A percentile compares a stretch with the other conserved stretches of the same genome.
These are phyloP conservation scores for Alauda arvensis DNA, from an alignment of 2,797 vertebrate species.

Conservation along the genomic window DNA sequence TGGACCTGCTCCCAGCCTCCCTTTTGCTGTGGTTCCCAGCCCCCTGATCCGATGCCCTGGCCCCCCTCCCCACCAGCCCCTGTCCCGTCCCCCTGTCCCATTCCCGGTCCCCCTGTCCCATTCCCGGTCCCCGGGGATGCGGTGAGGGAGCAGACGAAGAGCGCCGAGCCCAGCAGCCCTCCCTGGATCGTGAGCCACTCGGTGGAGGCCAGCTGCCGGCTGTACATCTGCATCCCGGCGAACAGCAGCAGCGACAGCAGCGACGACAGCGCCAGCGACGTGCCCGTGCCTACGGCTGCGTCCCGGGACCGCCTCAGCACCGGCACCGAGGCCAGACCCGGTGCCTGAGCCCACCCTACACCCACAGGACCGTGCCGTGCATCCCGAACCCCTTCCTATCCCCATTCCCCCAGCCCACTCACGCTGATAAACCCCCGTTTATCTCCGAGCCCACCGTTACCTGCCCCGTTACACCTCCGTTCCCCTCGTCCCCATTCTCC, in stretches of 20 bases:
- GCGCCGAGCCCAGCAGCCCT: conserved; percentile 88
- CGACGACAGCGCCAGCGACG: conserved; percentile 89
- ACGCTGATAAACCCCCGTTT: no score
- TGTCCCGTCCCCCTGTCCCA: background rate
- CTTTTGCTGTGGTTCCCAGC: background rate
- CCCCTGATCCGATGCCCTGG: background rate
- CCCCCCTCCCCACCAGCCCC: no score
- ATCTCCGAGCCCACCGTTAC: background rate
- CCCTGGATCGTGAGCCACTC: conserved; percentile 96
- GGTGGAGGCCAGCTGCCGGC: conserved; percentile 88
- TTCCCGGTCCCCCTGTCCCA: rapidly evolving
- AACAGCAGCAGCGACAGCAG: conserved; percentile 91
- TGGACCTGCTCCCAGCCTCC: no score
- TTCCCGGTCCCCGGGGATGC: conserved; percentile 67
- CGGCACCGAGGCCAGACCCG: no score
- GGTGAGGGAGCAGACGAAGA: conserved; percentile 93
- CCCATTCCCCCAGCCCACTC: background rate
- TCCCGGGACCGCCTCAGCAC: background rate
- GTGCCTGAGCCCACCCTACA: background rate
- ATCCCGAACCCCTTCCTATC: background rate
- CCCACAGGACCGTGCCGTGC: background rate
- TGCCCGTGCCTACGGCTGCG: conserved; percentile 87
- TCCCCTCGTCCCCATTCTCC: background rate
- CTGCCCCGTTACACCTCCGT: background rate
- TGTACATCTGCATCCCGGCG: conserved; percentile 98